phyloP scores from a whole-genome alignment of 2,113 vertebrate genomes.

The Speoplatyrhinus poulsoni region DNA sequence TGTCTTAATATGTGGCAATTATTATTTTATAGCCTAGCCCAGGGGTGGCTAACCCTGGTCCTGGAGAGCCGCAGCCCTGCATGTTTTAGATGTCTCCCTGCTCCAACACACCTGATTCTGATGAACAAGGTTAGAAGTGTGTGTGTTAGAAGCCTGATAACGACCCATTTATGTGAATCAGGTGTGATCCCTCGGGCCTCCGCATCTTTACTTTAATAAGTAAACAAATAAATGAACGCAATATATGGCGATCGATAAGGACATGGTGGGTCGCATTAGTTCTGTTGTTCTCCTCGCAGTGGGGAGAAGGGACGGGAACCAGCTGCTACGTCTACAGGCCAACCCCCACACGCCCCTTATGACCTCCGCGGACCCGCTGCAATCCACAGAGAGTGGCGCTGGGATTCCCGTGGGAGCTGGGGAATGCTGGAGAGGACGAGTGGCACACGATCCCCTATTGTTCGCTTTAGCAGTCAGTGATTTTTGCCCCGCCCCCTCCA shows the following conservation, averaged over 20 bases:
- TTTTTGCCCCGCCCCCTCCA: slow-evolving; percentile 33
- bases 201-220: slow-evolving; percentile 44
- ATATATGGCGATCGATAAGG: slow-evolving; percentile 59
- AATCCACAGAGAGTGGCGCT: slow-evolving; percentile 66
- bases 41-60: too few relatives aligned
- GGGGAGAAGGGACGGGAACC: slow-evolving; percentile 60
- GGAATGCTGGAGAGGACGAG: slow-evolving; percentile 70
- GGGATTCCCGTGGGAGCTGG: slow-evolving; percentile 68
- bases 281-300: slow-evolving; percentile 54
- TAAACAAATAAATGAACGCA: slow-evolving; percentile 53
- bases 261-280: slow-evolving; percentile 53
- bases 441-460: slow-evolving; percentile 80
- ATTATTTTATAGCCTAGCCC: too few relatives aligned
- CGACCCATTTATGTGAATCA: too few relatives aligned
- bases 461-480: slow-evolving; percentile 73
- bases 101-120: too few relatives aligned
- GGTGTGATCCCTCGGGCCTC: slow-evolving; percentile 14
- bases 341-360: slow-evolving; percentile 50
- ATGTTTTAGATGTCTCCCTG: too few relatives aligned
- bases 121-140: too few relatives aligned
- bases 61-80: too few relatives aligned
- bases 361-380: slow-evolving; percentile 68
- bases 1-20: too few relatives aligned
- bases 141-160: too few relatives aligned
- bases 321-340: slow-evolving; percentile 63